These are phyloP conservation scores for Caenorhabditis zanzibari DNA, from an alignment of 2,888 invertebrate species.

Conservation along the genomic window DNA sequence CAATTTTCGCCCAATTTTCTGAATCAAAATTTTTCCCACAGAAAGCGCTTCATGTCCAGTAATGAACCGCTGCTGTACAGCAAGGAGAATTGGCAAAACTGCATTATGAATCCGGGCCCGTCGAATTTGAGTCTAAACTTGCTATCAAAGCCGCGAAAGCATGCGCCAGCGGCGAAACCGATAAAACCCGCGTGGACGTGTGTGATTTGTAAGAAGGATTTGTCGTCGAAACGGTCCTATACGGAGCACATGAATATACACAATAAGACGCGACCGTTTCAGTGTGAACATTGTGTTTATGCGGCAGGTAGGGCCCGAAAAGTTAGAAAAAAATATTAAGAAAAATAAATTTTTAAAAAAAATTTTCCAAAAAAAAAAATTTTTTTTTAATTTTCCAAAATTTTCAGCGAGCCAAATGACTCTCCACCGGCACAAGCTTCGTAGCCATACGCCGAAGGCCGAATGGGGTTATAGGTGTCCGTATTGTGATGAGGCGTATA, in stretches of 20 bases:
- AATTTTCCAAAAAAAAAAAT: too few relatives aligned
- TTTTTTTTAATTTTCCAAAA: not conserved
- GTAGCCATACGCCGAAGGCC: conserved; percentile 79
- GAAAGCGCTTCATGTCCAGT: conserved; percentile 29
- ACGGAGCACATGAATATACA: conserved; percentile 82
- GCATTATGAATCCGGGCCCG: conserved; percentile 29
- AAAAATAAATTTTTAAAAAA: too few relatives aligned
- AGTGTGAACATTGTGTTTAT: conserved; percentile 81
- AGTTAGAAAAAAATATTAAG: too few relatives aligned
- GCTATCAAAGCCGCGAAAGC: too few relatives aligned
- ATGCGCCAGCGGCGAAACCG: not conserved
- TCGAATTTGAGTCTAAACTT: conserved; percentile 26
- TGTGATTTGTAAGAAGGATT: conserved; percentile 75
- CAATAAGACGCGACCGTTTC: conserved; percentile 77
- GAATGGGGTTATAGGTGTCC: conserved; percentile 83
- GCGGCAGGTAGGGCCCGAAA: conserved; percentile 82
- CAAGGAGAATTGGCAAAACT: conserved; percentile 53
- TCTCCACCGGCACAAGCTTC: conserved; percentile 80
- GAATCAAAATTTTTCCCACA: not conserved
- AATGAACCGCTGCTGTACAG: conserved; percentile 36
- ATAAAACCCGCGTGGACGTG: conserved; percentile 46
- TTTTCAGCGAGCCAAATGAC: conserved; percentile 83
- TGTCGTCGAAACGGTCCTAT: conserved; percentile 83
- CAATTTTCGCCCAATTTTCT: too few relatives aligned
- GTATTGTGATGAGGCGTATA: conserved; percentile 79